Base-by-base conservation (phyloP, 2,888 invertebrate species). In the Spialia ferax region DNA sequence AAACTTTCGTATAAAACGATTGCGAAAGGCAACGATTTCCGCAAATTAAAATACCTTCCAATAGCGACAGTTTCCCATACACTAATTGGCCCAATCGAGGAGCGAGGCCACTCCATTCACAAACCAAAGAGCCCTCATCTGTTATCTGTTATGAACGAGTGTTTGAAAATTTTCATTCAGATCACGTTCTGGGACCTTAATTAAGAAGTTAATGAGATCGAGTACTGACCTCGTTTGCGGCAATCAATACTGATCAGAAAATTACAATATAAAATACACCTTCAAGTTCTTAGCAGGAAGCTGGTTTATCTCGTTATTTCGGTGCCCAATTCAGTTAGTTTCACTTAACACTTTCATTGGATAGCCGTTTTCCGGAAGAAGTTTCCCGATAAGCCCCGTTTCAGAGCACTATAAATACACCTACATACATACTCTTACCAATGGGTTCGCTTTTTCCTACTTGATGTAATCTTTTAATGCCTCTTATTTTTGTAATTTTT, bases 181-280 rank as follows among this genome's bases (percentile, higher is more conserved):
- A 79, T 86, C 91, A 90, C 90, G 90, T 89, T 71, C 73, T 70
- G 71, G 79, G 78, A 74, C 82, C 86, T 89, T 90, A 91, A 91
- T 91, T 89, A 90, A 86, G 86, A 86, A 89, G 84, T 89, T 89
- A 90, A 90, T 89, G 86, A 89, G 88, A 84, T 85, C 77, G 78
- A 75, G 79, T 72, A 74, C 82, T 79, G 83, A 83, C 86, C 84
- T 77, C 75, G 82, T 79, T 79, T 70, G 73, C 71, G 73, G 78
- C 81, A 84, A 87, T 88, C 89, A 83, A 88, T 89, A 84, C 74
- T 68, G 77, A 75, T 77, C 76, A 78, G 79, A 80, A 80, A 80
- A 83, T 83, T 80, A 79, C 75, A 76, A 78, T 74, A 74, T 74
- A 77, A 77, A 77, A 75, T 71, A 70, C 69, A 69, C 70, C 48